Evolutionary conservation across 2,888 invertebrate species (phyloP).

Genomic region (Caenorhabditis sp.): DNA sequence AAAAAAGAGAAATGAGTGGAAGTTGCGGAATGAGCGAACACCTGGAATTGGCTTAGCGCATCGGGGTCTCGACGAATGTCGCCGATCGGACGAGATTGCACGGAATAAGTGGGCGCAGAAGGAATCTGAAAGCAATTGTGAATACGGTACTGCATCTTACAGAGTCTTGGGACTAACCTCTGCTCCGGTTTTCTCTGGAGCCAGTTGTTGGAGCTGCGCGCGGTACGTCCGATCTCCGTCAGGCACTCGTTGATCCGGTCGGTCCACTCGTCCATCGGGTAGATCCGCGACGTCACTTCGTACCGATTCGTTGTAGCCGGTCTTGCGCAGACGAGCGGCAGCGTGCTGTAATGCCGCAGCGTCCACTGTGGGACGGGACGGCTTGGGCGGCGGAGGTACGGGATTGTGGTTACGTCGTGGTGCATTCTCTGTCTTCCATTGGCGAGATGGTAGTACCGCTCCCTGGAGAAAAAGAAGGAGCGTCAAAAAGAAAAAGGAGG

Average conservation of each 20-base stretch:
- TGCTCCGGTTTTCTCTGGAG: slow-evolving; percentile 71
- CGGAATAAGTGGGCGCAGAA: slow-evolving; percentile 76
- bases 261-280: slow-evolving; percentile 72
- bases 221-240: slow-evolving; percentile 77
- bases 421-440: slow-evolving; percentile 78
- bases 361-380: slow-evolving; percentile 77
- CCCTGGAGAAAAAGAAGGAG: slow-evolving; percentile 51
- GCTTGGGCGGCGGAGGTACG: slow-evolving; percentile 68
- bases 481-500: not conserved
- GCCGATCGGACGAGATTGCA: slow-evolving; percentile 74
- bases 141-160: not conserved
- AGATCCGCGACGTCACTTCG: slow-evolving; percentile 66
- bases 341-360: slow-evolving; percentile 77
- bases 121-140: slow-evolving; percentile 46
- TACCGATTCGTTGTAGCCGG: slow-evolving; percentile 76
- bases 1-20: no score
- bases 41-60: slow-evolving; percentile 64
- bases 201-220: slow-evolving; percentile 72
- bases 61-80: slow-evolving; percentile 73
- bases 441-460: slow-evolving; percentile 75
- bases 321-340: slow-evolving; percentile 78
- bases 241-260: slow-evolving; percentile 76
- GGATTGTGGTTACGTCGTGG: slow-evolving; percentile 73
- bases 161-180: no score
- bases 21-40: no score